Conservation (phyloP, 2,797 vertebrate genomes). For the Hybognathus amarus region DNA sequence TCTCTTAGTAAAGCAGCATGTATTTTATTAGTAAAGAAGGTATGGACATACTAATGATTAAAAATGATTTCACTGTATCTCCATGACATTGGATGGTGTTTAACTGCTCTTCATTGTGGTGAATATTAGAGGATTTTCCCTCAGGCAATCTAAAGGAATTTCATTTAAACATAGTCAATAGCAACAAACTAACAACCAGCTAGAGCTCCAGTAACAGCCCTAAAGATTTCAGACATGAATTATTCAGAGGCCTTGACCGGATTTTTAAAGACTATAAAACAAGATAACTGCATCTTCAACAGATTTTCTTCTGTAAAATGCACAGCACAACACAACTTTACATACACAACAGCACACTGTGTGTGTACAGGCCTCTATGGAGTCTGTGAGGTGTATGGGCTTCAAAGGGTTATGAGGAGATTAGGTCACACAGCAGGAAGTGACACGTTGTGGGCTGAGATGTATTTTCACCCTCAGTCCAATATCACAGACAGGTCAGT, state of each 20-base stretch:
- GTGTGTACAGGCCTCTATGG: background rate
- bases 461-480: slow-evolving; percentile 38
- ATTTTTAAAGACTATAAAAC: slow-evolving; percentile 46
- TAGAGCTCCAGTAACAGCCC: slow-evolving; percentile 38
- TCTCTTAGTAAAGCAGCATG: background rate
- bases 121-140: slow-evolving; percentile 54
- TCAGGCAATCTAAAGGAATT: slow-evolving; percentile 54
- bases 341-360: slow-evolving; percentile 25
- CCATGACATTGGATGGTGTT: slow-evolving; percentile 7
- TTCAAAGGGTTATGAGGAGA: slow-evolving; percentile 29
- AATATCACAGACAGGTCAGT: background rate
- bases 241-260: slow-evolving; percentile 47
- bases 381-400: background rate
- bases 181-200: slow-evolving; percentile 51
- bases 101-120: slow-evolving; percentile 51
- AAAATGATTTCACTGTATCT: slow-evolving; percentile 1
- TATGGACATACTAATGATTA: background rate
- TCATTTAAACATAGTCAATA: slow-evolving; percentile 58
- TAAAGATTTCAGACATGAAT: slow-evolving; percentile 47
- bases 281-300: slow-evolving; percentile 44
- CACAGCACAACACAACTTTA: slow-evolving; percentile 28
- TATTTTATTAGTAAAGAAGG: background rate
- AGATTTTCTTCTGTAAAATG: slow-evolving; percentile 36
- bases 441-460: slow-evolving; percentile 46
- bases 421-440: slow-evolving; percentile 56